These are phyloP conservation scores for Teleogryllus oceanicus DNA, from an alignment of 2,888 invertebrate species.

Conservation along the genomic window DNA sequence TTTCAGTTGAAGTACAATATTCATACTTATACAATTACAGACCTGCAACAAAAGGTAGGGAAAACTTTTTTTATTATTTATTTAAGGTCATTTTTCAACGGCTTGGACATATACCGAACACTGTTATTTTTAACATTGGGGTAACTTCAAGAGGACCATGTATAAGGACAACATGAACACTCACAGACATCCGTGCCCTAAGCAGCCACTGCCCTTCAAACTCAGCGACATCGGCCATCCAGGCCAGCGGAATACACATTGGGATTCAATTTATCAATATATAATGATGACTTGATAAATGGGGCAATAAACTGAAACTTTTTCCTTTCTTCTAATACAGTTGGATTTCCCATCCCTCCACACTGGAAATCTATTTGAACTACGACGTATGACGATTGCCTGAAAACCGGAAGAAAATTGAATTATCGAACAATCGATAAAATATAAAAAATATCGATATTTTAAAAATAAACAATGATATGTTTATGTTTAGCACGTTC, in stretches of 20 bases:
- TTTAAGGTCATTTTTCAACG: no score
- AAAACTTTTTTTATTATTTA: no score
- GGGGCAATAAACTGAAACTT: neutral
- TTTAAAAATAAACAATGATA: neutral
- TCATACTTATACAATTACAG: neutral
- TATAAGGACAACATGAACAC: no score
- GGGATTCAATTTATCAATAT: neutral
- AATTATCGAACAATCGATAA: neutral
- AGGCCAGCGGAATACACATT: neutral
- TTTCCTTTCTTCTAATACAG: neutral
- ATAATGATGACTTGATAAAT: neutral
- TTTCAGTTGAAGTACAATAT: neutral
- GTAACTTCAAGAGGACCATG: no score
- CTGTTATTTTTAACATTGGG: no score
- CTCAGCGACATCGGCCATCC: no score
- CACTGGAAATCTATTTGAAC: neutral
- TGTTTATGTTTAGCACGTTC: neutral
- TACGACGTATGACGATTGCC: neutral
- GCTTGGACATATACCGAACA: no score
- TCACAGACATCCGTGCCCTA: no score
- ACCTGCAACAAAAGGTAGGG: neutral
- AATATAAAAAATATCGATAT: constrained; percentile 4
- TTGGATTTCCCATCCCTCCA: neutral
- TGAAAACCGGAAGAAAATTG: neutral
- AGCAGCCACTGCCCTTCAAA: no score